Percentiles rank a stretch among this genome's conserved stretches.
phyloP scores from a whole-genome alignment of 2,113 vertebrate genomes.

The Clarias batrachus region DNA sequence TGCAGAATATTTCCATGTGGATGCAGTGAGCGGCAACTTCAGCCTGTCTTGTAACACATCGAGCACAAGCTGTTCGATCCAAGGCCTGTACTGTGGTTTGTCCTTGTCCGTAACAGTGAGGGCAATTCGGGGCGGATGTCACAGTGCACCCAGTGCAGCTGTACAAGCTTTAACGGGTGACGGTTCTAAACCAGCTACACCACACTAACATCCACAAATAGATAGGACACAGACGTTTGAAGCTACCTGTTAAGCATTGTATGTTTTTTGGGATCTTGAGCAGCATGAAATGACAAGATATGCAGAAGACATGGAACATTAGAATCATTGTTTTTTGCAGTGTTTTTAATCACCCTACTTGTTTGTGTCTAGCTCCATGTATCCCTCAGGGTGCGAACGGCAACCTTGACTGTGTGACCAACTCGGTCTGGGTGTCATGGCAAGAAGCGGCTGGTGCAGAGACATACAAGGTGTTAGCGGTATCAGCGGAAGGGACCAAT shows the following conservation, averaged over 20 bases:
- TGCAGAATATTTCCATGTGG: conserved; percentile 63
- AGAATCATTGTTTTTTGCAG: neutral
- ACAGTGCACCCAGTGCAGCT: conserved; percentile 58
- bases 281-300: neutral
- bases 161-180: conserved; percentile 64
- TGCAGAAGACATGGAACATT: neutral
- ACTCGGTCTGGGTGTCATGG: conserved; percentile 69
- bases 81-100: conserved; percentile 63
- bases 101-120: conserved; percentile 63
- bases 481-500: conserved; percentile 51
- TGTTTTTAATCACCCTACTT: neutral
- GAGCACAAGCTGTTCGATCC: conserved; percentile 57
- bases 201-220: neutral
- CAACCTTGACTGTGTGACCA: conserved; percentile 70
- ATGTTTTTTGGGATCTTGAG: neutral
- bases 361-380: conserved; percentile 67
- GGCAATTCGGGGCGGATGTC: conserved; percentile 59
- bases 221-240: neutral
- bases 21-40: conserved; percentile 47
- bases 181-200: neutral
- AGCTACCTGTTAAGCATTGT: neutral
- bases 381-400: conserved; percentile 57
- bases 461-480: conserved; percentile 64
- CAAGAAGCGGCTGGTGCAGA: conserved; percentile 47
- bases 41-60: conserved; percentile 61